A percentile compares a stretch with the other conserved stretches of the same genome.
Evolutionary conservation across 1,140 invertebrate species (phyloP).

Genomic region (Diachasmimorpha longicaudata): DNA sequence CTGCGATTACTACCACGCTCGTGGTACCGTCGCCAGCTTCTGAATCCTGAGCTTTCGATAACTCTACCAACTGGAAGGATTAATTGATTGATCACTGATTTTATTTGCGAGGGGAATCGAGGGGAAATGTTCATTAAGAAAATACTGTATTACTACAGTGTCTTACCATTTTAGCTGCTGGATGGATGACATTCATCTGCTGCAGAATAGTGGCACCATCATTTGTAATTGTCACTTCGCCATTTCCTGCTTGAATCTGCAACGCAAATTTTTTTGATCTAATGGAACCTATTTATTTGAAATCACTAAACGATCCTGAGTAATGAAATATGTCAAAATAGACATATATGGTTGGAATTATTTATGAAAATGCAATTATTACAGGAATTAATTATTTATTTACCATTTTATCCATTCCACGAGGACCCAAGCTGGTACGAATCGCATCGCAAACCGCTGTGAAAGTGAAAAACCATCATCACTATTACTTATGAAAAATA

Average conservation of each 20-base stretch:
- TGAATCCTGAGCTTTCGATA: slow-evolving; percentile 98
- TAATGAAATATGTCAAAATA: background rate
- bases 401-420: slow-evolving; percentile 99
- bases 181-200: slow-evolving; percentile 98
- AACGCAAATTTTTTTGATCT: background rate
- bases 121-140: too few species aligned
- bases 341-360: too few species aligned
- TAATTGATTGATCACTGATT: slow-evolving; percentile 15
- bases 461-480: slow-evolving; percentile 49
- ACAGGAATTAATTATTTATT: slow-evolving; percentile 32
- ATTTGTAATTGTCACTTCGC: slow-evolving; percentile 99
- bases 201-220: slow-evolving; percentile 99
- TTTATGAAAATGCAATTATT: too few species aligned
- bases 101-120: too few species aligned
- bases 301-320: too few species aligned
- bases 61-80: slow-evolving; percentile 85
- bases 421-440: slow-evolving; percentile 95
- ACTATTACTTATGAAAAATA: too few species aligned
- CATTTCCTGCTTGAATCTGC: slow-evolving; percentile 93
- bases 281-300: too few species aligned
- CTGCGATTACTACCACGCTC: slow-evolving; percentile 95
- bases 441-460: slow-evolving; percentile 98
- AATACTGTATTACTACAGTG: too few species aligned
- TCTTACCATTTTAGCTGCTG: slow-evolving; percentile 98
- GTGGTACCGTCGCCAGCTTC: slow-evolving; percentile 99